Percentiles rank a stretch among this genome's conserved stretches.
phyloP scores from a whole-genome alignment of 2,888 invertebrate species.

The Mythimna vitellina region DNA sequence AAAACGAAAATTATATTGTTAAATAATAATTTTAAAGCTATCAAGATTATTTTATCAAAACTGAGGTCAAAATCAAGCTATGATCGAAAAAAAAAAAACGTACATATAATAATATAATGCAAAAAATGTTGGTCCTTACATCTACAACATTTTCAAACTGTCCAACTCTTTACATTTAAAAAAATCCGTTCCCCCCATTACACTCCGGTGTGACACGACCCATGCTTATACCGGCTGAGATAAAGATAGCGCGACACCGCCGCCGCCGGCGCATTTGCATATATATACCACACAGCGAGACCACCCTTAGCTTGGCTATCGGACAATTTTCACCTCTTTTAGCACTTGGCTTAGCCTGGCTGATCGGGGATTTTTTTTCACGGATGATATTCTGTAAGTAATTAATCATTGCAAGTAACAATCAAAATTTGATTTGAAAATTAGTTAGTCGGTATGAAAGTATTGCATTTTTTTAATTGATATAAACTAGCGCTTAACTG shows the following conservation, averaged over 20 bases:
- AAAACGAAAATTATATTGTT: background rate
- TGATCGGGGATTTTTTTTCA: constrained; percentile 39
- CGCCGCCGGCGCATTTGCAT: constrained; percentile 82
- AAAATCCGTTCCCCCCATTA: constrained; percentile 37
- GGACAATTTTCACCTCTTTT: constrained; percentile 69
- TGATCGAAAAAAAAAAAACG: background rate
- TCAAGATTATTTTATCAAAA: background rate
- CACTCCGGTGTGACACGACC: constrained; percentile 74
- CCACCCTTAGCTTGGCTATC: constrained; percentile 74
- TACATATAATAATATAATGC: background rate
- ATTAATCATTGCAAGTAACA: constrained; percentile 17
- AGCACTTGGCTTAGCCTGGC: constrained; percentile 33
- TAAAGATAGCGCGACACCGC: constrained; percentile 84
- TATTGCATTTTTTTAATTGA: too few species aligned
- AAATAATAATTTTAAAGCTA: background rate
- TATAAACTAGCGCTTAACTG: too few species aligned
- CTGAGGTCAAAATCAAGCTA: background rate
- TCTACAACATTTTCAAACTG: background rate
- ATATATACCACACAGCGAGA: constrained; percentile 84
- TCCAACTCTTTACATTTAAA: background rate
- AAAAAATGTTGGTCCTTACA: background rate
- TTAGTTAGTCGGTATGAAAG: too few species aligned
- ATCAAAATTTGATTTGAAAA: constrained; percentile 5
- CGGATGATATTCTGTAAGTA: constrained; percentile 17
- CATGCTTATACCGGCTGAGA: constrained; percentile 68